Evolutionary conservation across 2,888 invertebrate genomes (phyloP).

Genomic region (Dynastes maya): DNA sequence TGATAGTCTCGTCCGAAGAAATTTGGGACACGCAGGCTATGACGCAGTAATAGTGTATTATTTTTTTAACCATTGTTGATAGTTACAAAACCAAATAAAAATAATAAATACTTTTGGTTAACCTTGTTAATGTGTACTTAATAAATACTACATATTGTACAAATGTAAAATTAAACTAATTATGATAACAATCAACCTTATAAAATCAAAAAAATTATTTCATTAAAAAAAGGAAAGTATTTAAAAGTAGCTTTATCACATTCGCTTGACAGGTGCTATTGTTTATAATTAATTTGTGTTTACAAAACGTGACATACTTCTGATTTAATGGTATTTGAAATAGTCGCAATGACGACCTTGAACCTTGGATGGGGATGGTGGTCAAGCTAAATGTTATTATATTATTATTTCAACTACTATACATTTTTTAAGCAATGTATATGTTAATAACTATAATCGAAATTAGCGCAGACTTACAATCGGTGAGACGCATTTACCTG

Average conservation of each 20-base stretch:
- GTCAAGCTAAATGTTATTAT: neutral
- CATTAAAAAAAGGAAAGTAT: neutral
- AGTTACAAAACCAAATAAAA: neutral
- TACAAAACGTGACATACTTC: constrained; percentile 30
- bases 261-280: neutral
- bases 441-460: too few relatives aligned
- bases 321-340: constrained; percentile 5
- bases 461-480: too few relatives aligned
- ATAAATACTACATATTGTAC: neutral
- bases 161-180: neutral
- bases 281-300: constrained; percentile 11
- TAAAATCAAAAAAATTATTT: neutral
- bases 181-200: neutral
- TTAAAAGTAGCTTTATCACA: neutral
- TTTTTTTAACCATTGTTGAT: constrained; percentile 1
- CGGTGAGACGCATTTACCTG: too few relatives aligned
- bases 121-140: neutral
- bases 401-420: neutral
- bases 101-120: neutral
- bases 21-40: constrained; percentile 25
- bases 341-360: neutral
- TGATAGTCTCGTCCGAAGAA: constrained; percentile 25
- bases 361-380: neutral
- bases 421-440: too few relatives aligned
- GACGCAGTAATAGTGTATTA: neutral